Conservation (phyloP, 2,113 vertebrate species). For the Cettia cetti region DNA sequence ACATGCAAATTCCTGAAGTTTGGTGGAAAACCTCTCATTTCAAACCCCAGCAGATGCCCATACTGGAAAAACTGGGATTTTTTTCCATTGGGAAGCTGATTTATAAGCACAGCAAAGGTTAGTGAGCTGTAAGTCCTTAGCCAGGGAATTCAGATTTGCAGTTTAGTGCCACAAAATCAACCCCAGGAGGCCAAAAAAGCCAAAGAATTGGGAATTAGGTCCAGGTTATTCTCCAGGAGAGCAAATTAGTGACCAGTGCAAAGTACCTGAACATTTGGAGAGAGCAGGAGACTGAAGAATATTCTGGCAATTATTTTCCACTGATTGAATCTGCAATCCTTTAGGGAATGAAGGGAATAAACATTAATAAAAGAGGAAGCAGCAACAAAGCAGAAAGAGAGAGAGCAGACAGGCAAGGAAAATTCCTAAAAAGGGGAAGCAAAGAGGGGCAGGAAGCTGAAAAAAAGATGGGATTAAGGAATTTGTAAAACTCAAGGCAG, state of each 20-base stretch:
- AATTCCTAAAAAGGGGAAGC: background rate
- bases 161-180: background rate
- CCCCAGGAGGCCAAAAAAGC: background rate
- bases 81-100: background rate
- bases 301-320: slow-evolving; percentile 60
- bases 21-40: background rate
- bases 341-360: slow-evolving; percentile 1
- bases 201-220: background rate
- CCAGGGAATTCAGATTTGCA: background rate
- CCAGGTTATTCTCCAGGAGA: background rate
- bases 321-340: slow-evolving; percentile 44
- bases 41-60: background rate
- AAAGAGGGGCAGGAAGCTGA: background rate
- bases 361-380: background rate
- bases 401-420: background rate
- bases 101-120: background rate
- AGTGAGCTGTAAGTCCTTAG: background rate
- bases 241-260: background rate
- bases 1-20: background rate
- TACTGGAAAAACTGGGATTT: background rate
- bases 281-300: slow-evolving; percentile 51
- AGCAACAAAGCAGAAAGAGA: background rate
- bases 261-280: slow-evolving; percentile 34
- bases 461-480: background rate
- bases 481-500: background rate